phyloP scores from a whole-genome alignment of 2,888 invertebrate genomes.

The Tachina grossa region DNA sequence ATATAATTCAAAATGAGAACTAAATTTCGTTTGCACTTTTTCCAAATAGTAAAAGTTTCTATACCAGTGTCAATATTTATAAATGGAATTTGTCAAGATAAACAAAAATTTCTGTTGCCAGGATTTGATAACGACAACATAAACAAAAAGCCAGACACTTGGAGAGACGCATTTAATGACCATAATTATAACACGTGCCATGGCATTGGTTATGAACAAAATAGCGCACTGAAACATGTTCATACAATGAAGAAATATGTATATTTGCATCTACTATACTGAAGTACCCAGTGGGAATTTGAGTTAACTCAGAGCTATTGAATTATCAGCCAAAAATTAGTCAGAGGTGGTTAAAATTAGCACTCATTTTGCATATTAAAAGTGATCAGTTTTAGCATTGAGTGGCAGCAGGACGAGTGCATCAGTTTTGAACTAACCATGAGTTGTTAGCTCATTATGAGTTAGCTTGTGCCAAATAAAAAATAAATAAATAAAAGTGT shows the following conservation, averaged over 20 bases:
- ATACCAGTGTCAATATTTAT: slow-evolving; percentile 26
- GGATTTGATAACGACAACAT: slow-evolving; percentile 47
- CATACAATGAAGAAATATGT: slow-evolving; percentile 11
- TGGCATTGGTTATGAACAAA: background rate
- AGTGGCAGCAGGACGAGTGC: too few relatives aligned
- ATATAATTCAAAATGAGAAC: slow-evolving; percentile 20
- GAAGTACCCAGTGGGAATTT: too few relatives aligned
- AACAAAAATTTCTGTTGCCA: slow-evolving; percentile 30
- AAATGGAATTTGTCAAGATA: slow-evolving; percentile 4
- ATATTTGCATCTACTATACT: too few relatives aligned
- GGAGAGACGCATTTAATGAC: slow-evolving; percentile 52
- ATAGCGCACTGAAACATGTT: slow-evolving; percentile 17
- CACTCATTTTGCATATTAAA: too few relatives aligned
- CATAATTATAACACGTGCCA: slow-evolving; percentile 57
- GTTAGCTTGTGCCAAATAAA: too few relatives aligned
- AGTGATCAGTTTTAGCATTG: too few relatives aligned
- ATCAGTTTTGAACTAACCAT: too few relatives aligned
- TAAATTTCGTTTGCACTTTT: slow-evolving; percentile 18
- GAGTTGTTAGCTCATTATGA: too few relatives aligned
- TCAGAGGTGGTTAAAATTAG: too few relatives aligned
- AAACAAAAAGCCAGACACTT: slow-evolving; percentile 51
- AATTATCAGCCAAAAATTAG: too few relatives aligned
- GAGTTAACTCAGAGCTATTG: too few relatives aligned
- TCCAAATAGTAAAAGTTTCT: background rate
- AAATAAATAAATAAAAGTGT: too few relatives aligned